Conservation (phyloP, 2,113 vertebrate species). For the Cisticola juncidis region DNA sequence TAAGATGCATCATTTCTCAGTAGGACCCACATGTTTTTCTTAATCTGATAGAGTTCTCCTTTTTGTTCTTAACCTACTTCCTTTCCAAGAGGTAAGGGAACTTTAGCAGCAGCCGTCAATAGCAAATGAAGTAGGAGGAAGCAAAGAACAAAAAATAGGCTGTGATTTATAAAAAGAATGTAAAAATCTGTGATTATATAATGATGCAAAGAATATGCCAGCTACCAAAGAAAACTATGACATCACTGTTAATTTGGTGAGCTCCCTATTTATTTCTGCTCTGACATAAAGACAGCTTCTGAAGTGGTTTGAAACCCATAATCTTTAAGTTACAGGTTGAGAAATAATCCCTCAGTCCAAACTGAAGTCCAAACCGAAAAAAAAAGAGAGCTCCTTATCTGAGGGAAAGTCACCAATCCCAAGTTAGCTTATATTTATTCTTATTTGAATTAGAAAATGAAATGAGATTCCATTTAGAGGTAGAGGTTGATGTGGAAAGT, state of each 20-base stretch:
- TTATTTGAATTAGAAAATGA: not conserved
- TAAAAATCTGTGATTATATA: slow-evolving; percentile 50
- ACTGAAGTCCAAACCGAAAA: not conserved
- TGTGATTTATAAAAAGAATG: slow-evolving; percentile 47
- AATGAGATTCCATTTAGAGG: not conserved
- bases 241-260: not conserved
- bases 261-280: not conserved
- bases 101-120: slow-evolving; percentile 38
- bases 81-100: slow-evolving; percentile 58
- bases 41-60: slow-evolving; percentile 59
- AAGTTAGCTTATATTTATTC: not conserved
- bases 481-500: not conserved
- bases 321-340: not conserved
- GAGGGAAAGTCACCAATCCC: not conserved
- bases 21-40: slow-evolving; percentile 51
- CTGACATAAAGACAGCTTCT: not conserved
- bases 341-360: not conserved
- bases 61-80: slow-evolving; percentile 67
- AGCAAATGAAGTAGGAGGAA: slow-evolving; percentile 41
- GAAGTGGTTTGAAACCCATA: not conserved
- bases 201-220: not conserved
- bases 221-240: not conserved
- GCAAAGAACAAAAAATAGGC: slow-evolving; percentile 54
- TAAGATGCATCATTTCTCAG: slow-evolving; percentile 46
- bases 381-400: not conserved